These are phyloP conservation scores for Trinorchestia longiramus DNA, from an alignment of 1,140 invertebrate species.

Conservation along the genomic window DNA sequence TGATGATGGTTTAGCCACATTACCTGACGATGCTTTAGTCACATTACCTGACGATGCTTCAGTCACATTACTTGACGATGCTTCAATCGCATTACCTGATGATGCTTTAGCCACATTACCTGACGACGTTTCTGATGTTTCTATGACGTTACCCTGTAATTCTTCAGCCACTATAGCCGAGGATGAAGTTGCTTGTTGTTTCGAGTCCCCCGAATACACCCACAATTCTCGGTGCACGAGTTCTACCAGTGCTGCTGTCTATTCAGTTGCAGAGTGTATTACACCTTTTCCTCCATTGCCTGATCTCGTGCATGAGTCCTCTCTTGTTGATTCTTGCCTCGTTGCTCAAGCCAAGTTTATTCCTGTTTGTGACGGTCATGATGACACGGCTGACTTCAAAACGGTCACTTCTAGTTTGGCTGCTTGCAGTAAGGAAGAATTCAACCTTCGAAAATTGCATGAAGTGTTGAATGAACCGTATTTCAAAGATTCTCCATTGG, in stretches of 20 bases:
- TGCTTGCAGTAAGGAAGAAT: background rate
- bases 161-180: background rate
- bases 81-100: background rate
- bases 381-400: background rate
- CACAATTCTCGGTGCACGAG: background rate
- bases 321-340: conserved; percentile 18
- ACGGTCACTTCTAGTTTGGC: background rate
- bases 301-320: background rate
- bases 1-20: background rate
- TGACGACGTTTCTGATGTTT: no score
- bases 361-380: background rate
- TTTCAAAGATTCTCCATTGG: background rate
- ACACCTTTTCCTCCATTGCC: background rate
- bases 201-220: background rate
- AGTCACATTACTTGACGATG: background rate
- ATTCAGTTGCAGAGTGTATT: background rate
- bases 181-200: background rate
- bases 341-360: background rate
- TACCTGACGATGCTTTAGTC: background rate
- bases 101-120: background rate
- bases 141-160: background rate
- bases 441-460: background rate
- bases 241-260: background rate
- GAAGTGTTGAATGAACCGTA: background rate
- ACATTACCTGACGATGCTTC: background rate